Conservation (phyloP, 2,888 invertebrate genomes). For the Megaustenia siamemsis region DNA sequence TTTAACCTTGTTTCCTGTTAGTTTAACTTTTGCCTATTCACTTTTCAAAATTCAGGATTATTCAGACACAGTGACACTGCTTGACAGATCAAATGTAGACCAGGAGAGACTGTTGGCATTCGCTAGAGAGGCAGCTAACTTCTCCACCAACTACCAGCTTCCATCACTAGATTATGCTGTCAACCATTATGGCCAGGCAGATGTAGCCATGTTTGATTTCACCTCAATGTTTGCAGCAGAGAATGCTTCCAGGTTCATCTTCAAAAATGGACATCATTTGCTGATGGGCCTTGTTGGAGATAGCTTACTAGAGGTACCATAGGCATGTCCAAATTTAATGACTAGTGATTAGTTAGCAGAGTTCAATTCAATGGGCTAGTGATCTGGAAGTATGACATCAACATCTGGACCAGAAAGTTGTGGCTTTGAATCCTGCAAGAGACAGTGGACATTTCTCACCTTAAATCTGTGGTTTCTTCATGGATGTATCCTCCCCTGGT, state of each 20-base stretch:
- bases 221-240: slow-evolving; percentile 99
- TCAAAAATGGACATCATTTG: slow-evolving; percentile 87
- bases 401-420: too few species aligned
- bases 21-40: background rate
- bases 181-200: slow-evolving; percentile 97
- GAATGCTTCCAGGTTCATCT: slow-evolving; percentile 92
- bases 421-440: too few species aligned
- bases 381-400: too few species aligned
- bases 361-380: too few species aligned
- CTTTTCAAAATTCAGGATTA: slow-evolving; percentile 85
- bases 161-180: slow-evolving; percentile 91
- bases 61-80: slow-evolving; percentile 91
- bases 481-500: too few species aligned
- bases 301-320: slow-evolving; percentile 90
- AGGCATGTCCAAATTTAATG: too few species aligned
- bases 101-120: slow-evolving; percentile 92
- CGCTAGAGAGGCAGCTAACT: slow-evolving; percentile 96
- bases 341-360: too few species aligned
- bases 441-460: too few species aligned
- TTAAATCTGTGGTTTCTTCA: too few species aligned
- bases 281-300: slow-evolving; percentile 96
- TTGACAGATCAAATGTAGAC: slow-evolving; percentile 94
- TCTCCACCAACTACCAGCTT: slow-evolving; percentile 77
- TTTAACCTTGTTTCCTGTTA: slow-evolving; percentile 11
- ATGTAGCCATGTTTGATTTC: slow-evolving; percentile 99